Evolutionary conservation across 2,888 invertebrate genomes (phyloP), one percentile per base, ranked within the genome.

Genomic region (Diabrotica balteata): DNA sequence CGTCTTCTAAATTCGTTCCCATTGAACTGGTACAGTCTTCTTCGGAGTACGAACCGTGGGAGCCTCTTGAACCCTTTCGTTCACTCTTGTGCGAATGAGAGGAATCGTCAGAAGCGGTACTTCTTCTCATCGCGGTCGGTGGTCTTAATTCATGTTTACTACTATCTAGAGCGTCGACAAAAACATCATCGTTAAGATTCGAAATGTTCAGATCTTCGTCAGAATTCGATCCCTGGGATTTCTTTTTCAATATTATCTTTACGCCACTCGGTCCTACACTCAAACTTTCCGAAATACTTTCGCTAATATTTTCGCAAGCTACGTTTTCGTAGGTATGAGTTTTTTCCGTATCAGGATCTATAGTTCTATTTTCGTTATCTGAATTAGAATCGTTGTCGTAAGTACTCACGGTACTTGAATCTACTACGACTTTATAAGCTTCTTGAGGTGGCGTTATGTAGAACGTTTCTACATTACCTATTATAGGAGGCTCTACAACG

Each of bases 401-500:
- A 0, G 86, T 86, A 51, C 90, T 89, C 47, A 89, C 89, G 59
- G 90, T 87, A 50, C 72, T 79, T 11, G 91, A 92, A 74, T 93
- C 93, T 0, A 94, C 87, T 52, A 89, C 88, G 0, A 94, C 93
- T 80, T 91, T 91, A 70, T 90, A 90, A 0, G 93, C 91, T 83
- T 90, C 92, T 84, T 94, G 93, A 0, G 90, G 90, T 78, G 92
- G 91, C 49, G 91, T 90, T 85, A 93, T 89, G 76, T 92, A 94
- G 79, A 91, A 94, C 22, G 93, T 93, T 81, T 93, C 92, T 80
- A 93, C 91, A 81, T 91, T 92, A 77, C 92, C 93, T 22, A 92
- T 88, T 8, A 93, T 87, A 0, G 91, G 90, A 7, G 89, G 89
- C 77, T 91, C 92, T 65, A 90, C 86, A 22, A 91, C 86, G 44